Evolutionary conservation across 2,888 invertebrate species (phyloP), one percentile per base, ranked within the genome.

Genomic region (Synanthedon vespiformis): DNA sequence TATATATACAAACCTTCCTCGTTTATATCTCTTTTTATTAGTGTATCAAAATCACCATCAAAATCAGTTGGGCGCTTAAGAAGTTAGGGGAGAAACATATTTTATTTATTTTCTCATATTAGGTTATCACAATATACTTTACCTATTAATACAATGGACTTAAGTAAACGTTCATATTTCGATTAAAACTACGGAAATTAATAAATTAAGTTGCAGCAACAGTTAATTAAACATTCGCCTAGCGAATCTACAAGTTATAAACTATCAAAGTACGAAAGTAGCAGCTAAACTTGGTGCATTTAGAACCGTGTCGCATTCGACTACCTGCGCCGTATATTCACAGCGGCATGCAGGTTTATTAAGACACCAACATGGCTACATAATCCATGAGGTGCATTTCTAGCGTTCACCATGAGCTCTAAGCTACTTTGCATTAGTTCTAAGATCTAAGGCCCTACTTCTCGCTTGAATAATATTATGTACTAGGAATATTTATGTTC

Each of bases 321-420:
- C 6, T 52, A 50, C 44, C 49, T 52, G 55, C 40, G 54, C 56
- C 53, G 51, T 48, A 48, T 48, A 16, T 44, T 48, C 22, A 18
- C 48, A 11, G 12, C 18, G n/a, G 44, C 14, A 44, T 14, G 16
- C 54, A 18, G 55, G 57, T 55, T 55, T 56, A 60, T 59, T 61
- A 61, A 58, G 56, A 55, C 53, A 13, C 54, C 50, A 40, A 56
- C 52, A 53, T 54, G 53, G 57, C 55, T 59, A 59, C 58, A 63
- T 61, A 60, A 63, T 60, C 57, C 59, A 60, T 54, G 54, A 56
- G 52, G 27, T 53, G 57, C 55, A 52, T 54, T 50, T 50, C 58
- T 49, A 34, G 34, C n/a, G 50, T 40, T 50, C 34, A 27, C 50
- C 13, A 8, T 14, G 12, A 48, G 48, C 48, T 12, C 48, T 16